phyloP scores from a whole-genome alignment of 1,140 invertebrate genomes.

The Ips typographus region DNA sequence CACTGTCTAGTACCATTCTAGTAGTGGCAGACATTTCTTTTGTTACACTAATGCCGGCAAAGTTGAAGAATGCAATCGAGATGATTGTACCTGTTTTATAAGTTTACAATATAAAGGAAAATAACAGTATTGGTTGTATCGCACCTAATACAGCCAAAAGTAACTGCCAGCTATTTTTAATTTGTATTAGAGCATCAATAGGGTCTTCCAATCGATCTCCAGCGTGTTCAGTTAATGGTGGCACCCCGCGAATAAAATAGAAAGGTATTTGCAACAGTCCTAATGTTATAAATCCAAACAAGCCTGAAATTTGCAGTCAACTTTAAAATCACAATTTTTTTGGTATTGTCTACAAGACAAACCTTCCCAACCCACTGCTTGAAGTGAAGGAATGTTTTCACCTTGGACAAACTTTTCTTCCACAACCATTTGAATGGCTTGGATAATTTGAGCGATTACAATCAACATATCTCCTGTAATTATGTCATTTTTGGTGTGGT shows the following conservation, averaged over 20 bases:
- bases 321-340: not conserved
- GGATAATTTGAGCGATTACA: conserved; percentile 86
- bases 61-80: conserved; percentile 96
- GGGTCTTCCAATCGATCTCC: conserved; percentile 82
- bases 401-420: conserved; percentile 89
- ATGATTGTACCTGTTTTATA: conserved; percentile 70
- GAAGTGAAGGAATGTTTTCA: conserved; percentile 76
- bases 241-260: conserved; percentile 76
- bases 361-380: conserved; percentile 93
- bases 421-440: conserved; percentile 90
- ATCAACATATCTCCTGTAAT: conserved; percentile 92
- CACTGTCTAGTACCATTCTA: conserved; percentile 87
- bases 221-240: conserved; percentile 77
- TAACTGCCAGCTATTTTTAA: conserved; percentile 67
- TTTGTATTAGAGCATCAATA: conserved; percentile 80
- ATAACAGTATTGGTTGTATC: conserved; percentile 53
- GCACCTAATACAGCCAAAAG: conserved; percentile 68
- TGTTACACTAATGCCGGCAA: conserved; percentile 92
- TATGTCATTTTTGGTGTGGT: conserved; percentile 71
- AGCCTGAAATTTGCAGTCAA: conserved; percentile 46
- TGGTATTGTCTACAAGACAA: conserved; percentile 59
- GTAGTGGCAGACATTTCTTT: conserved; percentile 92
- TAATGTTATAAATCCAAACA: conserved; percentile 84
- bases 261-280: conserved; percentile 76
- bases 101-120: too few species aligned